Evolutionary conservation across 2,113 vertebrate genomes (phyloP).

Genomic region (Phylloscopus whistleri): DNA sequence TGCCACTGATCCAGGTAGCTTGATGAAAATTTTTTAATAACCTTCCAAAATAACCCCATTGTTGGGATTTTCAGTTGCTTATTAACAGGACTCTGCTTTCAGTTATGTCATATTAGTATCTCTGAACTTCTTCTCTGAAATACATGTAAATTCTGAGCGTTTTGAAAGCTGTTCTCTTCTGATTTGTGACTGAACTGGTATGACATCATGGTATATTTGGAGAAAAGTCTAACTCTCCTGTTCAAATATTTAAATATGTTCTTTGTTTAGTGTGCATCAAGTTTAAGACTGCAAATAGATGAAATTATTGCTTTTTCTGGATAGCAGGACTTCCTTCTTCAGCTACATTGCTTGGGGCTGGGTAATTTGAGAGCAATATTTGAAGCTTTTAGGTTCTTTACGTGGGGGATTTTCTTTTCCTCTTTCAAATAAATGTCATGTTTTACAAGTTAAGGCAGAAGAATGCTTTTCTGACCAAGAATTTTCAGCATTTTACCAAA

Average conservation of each 20-base stretch:
- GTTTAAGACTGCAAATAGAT: not conserved
- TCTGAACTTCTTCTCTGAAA: not conserved
- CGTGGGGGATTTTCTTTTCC: not conserved
- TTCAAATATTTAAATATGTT: not conserved
- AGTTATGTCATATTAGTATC: not conserved
- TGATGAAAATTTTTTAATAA: not conserved
- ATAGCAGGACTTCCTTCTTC: not conserved
- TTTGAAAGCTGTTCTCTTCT: not conserved
- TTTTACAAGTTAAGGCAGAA: not conserved
- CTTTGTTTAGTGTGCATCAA: not conserved
- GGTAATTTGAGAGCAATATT: not conserved
- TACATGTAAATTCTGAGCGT: not conserved
- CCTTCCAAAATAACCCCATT: not conserved
- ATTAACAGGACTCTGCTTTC: not conserved
- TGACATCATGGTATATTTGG: not conserved
- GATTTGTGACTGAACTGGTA: not conserved
- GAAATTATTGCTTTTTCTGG: not conserved
- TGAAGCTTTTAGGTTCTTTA: not conserved
- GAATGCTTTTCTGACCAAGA: not conserved
- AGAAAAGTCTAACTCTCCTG: not conserved
- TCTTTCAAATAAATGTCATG: not conserved
- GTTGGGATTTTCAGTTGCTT: not conserved
- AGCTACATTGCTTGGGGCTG: not conserved
- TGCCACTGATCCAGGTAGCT: constrained; percentile 93
- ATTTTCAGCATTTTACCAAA: not conserved